These are phyloP conservation scores for Streptopelia turtur DNA, from an alignment of 2,797 vertebrate species.

Conservation along the genomic window DNA sequence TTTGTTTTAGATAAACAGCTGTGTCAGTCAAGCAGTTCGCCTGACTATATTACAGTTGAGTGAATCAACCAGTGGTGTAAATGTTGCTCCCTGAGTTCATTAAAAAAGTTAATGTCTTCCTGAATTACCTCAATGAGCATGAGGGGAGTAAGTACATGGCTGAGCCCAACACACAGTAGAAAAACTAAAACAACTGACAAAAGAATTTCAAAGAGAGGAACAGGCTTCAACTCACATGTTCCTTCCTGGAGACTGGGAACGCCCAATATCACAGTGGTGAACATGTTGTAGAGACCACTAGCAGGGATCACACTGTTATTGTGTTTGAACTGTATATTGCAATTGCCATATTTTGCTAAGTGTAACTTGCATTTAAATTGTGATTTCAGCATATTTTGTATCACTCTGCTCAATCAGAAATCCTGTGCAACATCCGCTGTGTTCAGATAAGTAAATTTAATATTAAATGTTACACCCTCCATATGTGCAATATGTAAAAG, in stretches of 20 bases:
- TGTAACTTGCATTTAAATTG: background rate
- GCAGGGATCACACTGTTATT: rapidly evolving
- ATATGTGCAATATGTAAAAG: background rate
- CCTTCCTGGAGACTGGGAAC: background rate
- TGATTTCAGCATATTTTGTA: background rate
- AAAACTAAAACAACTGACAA: background rate
- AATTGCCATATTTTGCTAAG: background rate
- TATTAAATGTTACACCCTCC: background rate
- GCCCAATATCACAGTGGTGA: rapidly evolving
- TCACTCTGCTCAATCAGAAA: background rate
- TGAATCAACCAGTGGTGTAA: background rate
- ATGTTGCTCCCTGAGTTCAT: background rate
- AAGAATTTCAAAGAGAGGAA: background rate
- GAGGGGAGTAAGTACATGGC: rapidly evolving
- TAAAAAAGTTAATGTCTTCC: background rate
- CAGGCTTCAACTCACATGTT: background rate
- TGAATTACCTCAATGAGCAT: background rate
- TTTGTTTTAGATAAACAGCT: background rate
- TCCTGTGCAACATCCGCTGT: background rate
- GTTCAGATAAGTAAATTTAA: background rate
- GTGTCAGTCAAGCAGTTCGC: background rate
- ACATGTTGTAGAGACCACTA: background rate
- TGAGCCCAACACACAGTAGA: background rate
- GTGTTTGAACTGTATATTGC: background rate
- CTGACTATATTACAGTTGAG: background rate